Percentiles rank a stretch among this genome's conserved stretches.
phyloP scores from a whole-genome alignment of 2,797 vertebrate genomes.

The Anableps anableps region DNA sequence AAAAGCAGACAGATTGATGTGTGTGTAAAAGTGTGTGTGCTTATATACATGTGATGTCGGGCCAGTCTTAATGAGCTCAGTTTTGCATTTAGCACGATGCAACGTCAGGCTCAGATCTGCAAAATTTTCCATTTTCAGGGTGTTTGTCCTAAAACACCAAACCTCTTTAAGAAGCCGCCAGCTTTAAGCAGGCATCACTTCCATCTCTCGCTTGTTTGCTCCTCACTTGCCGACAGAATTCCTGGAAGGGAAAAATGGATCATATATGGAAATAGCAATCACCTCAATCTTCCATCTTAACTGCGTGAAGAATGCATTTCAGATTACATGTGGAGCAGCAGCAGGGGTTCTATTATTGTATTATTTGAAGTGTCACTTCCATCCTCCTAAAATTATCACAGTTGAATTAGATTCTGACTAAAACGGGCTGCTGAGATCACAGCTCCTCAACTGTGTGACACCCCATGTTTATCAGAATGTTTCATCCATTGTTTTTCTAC shows the following conservation, averaged over 20 bases:
- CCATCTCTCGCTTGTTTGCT: constrained; percentile 19
- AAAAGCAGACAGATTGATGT: constrained; percentile 58
- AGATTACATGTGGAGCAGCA: constrained; percentile 14
- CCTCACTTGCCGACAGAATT: neutral
- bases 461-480: constrained; percentile 1
- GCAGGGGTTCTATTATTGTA: neutral
- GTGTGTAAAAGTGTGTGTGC: constrained; percentile 26
- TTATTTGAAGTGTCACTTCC: neutral
- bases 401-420: neutral
- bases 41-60: constrained; percentile 58
- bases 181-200: constrained; percentile 15
- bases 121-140: constrained; percentile 22
- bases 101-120: constrained; percentile 50
- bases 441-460: constrained; percentile 5
- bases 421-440: constrained; percentile 4
- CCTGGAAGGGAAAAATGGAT: neutral
- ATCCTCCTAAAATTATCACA: constrained; percentile 3
- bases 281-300: constrained; percentile 5
- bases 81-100: constrained; percentile 71
- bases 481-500: constrained; percentile 5
- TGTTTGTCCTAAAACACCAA: constrained; percentile 21
- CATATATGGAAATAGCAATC: neutral
- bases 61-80: constrained; percentile 77
- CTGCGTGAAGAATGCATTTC: constrained; percentile 14
- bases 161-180: constrained; percentile 17